Evolutionary conservation across 2,113 vertebrate genomes (phyloP).

Genomic region (Dendrocopos noguchii): DNA sequence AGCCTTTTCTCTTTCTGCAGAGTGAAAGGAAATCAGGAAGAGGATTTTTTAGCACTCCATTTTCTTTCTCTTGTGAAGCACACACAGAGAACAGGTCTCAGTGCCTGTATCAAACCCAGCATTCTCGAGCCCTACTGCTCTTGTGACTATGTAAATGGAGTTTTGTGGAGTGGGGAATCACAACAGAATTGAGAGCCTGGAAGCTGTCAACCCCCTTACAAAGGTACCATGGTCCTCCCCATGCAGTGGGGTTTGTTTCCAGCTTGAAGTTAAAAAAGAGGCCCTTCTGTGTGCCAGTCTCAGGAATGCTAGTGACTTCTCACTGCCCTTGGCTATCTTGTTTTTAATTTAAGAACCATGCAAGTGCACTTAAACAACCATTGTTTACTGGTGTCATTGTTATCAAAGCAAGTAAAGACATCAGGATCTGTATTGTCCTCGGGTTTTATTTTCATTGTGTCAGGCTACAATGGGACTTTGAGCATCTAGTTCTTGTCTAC

Average conservation of each 20-base stretch:
- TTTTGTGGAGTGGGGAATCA: neutral
- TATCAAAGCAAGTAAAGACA: conserved; percentile 73
- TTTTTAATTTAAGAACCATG: conserved; percentile 73
- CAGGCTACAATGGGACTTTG: conserved; percentile 57
- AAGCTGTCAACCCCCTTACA: conserved; percentile 14
- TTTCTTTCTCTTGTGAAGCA: conserved; percentile 39
- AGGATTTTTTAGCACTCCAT: conserved; percentile 29
- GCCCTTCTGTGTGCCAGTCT: conserved; percentile 39
- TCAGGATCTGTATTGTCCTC: conserved; percentile 63
- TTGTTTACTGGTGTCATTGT: conserved; percentile 73
- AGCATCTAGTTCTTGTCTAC: conserved; percentile 68
- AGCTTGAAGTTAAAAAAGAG: conserved; percentile 31
- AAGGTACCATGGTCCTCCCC: neutral
- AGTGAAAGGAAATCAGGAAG: conserved; percentile 38
- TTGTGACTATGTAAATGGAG: neutral
- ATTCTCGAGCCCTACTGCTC: neutral
- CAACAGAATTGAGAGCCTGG: conserved; percentile 1
- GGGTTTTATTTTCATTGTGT: conserved; percentile 65
- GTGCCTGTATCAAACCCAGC: neutral
- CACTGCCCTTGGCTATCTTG: conserved; percentile 70
- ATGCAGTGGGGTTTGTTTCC: conserved; percentile 12
- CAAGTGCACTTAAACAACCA: conserved; percentile 64
- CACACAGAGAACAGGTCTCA: neutral
- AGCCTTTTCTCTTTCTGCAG: conserved; percentile 50
- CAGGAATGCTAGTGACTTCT: conserved; percentile 52